Base-by-base conservation (phyloP, 2,113 vertebrate genomes). In the Sebastes fasciatus region DNA sequence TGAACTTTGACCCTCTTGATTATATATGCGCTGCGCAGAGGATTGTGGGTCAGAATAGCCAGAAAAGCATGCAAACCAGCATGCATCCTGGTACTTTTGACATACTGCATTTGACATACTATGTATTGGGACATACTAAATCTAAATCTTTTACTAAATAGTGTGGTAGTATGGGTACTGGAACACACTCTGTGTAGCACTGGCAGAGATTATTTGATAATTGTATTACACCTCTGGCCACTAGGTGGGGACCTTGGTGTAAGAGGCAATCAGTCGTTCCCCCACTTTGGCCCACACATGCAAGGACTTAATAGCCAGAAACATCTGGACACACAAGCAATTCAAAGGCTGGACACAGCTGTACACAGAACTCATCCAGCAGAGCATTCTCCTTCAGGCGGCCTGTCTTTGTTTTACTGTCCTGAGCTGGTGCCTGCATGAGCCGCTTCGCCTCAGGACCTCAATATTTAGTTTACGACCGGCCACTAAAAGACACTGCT, bases 301-400 rank as follows among this genome's bases (percentile, higher is more conserved):
- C 2, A 42, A 58, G 1, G 12, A 68, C 60, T 83, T 83, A 87
- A 88, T 69, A 74, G 73, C 42, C 78, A 84, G 76, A 80, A 90
- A 86, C 91, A 92, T 92, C 88, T 92, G 89, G 88, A 90, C 82
- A 62, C 70, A 57, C 4, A 34, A 80, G 71, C 74, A 45, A 83
- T 74, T 86, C 79, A 89, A 89, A 88, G 86, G 89, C 77, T 80
- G 79, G 75, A 82, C 81, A 77, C 90, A 91, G 86, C 88, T 91
- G 88, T 68, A 77, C 80, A 86, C 52, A 69, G 85, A 81, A 88
- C 77, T 64, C 86, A 12, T 88, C 86, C 81, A 14, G 88, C 82
- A 49, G 85, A 72, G 82, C 5, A 13, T 77, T 80, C 74, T 78
- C 77, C 86, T 70, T 55, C 77, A 60, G 88, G 76, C 70, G 43